These are phyloP conservation scores for Brachyptera risi DNA, from an alignment of 2,888 invertebrate species.

Conservation along the genomic window DNA sequence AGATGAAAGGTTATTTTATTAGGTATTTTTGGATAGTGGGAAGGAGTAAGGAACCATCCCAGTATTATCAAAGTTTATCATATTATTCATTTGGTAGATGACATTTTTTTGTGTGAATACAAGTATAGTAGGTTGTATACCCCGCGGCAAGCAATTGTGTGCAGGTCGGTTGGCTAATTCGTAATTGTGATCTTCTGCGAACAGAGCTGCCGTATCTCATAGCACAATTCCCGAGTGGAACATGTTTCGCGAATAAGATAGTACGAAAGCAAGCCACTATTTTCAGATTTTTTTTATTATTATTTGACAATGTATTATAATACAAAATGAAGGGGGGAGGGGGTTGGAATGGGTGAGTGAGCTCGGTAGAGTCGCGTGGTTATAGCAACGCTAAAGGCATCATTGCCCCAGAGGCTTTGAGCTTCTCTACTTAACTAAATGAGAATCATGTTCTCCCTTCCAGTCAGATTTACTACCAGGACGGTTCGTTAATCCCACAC, in stretches of 20 bases:
- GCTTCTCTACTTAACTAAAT: conserved; percentile 28
- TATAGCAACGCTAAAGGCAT: background rate
- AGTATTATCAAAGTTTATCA: too few relatives aligned
- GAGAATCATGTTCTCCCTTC: conserved; percentile 26
- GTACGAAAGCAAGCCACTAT: conserved; percentile 9
- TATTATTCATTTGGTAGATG: too few relatives aligned
- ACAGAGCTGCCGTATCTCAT: conserved; percentile 13
- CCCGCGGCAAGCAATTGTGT: too few relatives aligned
- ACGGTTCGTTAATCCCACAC: conserved; percentile 26
- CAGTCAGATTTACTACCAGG: conserved; percentile 22
- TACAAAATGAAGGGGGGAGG: background rate
- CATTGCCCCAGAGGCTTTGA: conserved; percentile 4
- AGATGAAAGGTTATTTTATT: too few relatives aligned
- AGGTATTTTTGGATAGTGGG: too few relatives aligned
- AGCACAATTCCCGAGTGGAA: conserved; percentile 5
- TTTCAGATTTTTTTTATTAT: conserved; percentile 18
- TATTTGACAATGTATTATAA: conserved; percentile 15
- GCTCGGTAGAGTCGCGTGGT: background rate
- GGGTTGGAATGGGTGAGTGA: background rate
- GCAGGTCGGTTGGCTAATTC: background rate
- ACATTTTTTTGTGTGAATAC: too few relatives aligned
- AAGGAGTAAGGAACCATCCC: too few relatives aligned
- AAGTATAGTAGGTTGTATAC: too few relatives aligned
- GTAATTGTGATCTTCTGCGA: conserved; percentile 3
- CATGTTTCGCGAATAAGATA: conserved; percentile 21